phyloP scores from a whole-genome alignment of 2,113 vertebrate genomes.

The Melanotaenia duboulayi region DNA sequence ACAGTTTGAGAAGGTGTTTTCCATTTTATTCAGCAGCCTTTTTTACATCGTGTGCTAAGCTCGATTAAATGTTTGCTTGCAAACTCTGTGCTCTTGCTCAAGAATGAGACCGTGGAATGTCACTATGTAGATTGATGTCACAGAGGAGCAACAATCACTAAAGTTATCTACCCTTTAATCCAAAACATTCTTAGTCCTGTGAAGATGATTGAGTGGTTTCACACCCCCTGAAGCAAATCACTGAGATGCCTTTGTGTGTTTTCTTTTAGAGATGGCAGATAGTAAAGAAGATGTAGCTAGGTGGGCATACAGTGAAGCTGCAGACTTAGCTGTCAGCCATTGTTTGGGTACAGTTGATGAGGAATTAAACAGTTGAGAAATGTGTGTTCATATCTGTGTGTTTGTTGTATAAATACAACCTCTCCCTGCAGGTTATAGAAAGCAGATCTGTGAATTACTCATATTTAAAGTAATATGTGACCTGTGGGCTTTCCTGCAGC shows the following conservation, averaged over 20 bases:
- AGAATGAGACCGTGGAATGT: neutral
- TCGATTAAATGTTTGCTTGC: neutral
- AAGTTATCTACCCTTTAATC: conserved; percentile 2
- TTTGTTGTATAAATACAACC: too few species aligned
- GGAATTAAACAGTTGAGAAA: too few species aligned
- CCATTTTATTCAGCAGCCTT: too few species aligned
- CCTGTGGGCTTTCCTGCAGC: too few species aligned
- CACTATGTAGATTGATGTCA: conserved; percentile 3
- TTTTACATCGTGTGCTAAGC: too few species aligned
- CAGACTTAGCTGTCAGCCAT: neutral
- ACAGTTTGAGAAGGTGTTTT: too few species aligned
- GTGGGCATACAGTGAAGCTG: neutral
- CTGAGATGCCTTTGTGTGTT: conserved; percentile 1
- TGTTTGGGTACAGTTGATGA: neutral
- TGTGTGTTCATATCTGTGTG: neutral
- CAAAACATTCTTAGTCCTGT: neutral
- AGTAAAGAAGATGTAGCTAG: neutral
- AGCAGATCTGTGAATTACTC: neutral
- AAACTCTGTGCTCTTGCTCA: neutral
- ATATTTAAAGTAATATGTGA: too few species aligned
- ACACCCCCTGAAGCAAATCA: neutral
- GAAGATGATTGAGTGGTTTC: neutral
- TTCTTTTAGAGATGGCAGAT: neutral
- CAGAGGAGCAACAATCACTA: neutral
- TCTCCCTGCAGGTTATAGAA: neutral